Conservation (phyloP, 1,140 invertebrate species). For the Platyscapa corneri region DNA sequence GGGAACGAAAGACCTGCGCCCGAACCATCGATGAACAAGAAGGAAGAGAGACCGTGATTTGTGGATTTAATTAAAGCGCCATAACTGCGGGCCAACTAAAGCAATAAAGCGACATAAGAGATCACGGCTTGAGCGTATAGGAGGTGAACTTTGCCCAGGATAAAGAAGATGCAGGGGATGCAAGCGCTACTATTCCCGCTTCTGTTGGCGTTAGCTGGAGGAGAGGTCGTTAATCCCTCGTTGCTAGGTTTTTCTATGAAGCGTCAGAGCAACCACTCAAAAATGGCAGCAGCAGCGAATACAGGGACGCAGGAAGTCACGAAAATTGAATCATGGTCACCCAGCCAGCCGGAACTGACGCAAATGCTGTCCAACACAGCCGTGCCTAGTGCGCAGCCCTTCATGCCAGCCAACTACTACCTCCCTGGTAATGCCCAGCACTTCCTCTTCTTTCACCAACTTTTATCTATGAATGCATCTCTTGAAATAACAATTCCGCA, state of each 20-base stretch:
- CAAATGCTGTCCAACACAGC: constrained; percentile 16
- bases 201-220: not conserved
- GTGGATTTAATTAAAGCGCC: constrained; percentile 26
- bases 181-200: not conserved
- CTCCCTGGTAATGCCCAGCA: constrained; percentile 53
- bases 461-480: too few relatives aligned
- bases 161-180: not conserved
- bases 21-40: not conserved
- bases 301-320: constrained; percentile 6
- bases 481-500: too few relatives aligned
- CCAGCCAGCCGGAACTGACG: constrained; percentile 48
- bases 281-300: not conserved
- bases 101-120: not conserved
- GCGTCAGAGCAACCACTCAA: constrained; percentile 2
- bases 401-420: constrained; percentile 59
- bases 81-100: not conserved
- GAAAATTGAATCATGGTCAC: constrained; percentile 42
- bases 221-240: not conserved
- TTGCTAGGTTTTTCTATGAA: not conserved
- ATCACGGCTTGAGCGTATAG: not conserved
- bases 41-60: not conserved
- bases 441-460: not conserved
- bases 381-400: constrained; percentile 43
- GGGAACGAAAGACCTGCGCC: not conserved
- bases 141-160: not conserved